Percentiles rank a stretch among this genome's conserved stretches.
These are phyloP conservation scores for Antheraea assamensis DNA, from an alignment of 2,888 invertebrate genomes.

Conservation along the genomic window DNA sequence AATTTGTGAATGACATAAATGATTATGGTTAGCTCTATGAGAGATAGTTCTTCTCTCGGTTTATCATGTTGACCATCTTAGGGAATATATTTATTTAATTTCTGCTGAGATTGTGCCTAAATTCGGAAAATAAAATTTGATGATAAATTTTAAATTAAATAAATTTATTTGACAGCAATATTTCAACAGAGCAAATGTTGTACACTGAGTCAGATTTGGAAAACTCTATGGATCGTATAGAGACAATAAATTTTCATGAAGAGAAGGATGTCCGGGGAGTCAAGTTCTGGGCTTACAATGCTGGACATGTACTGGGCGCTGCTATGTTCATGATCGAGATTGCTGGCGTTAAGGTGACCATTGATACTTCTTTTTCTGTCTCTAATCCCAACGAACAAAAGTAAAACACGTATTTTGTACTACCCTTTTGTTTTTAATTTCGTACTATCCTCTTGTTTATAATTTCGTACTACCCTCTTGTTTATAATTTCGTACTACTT, in stretches of 20 bases:
- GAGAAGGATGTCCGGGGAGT: slow-evolving; percentile 98
- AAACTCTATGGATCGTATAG: slow-evolving; percentile 99
- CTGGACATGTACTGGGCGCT: slow-evolving; percentile 99
- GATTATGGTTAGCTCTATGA: no score
- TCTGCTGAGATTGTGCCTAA: no score
- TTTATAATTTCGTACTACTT: background rate
- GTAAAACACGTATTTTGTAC: no score
- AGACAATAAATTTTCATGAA: slow-evolving; percentile 98
- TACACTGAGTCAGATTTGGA: slow-evolving; percentile 99
- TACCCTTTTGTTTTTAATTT: background rate
- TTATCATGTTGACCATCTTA: no score
- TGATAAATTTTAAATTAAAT: background rate
- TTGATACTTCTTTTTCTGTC: background rate
- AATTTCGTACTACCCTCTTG: background rate
- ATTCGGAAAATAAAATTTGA: background rate
- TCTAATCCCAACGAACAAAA: no score
- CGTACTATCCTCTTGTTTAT: no score
- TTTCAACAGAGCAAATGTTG: slow-evolving; percentile 97
- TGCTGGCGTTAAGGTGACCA: slow-evolving; percentile 93
- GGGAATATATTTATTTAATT: no score
- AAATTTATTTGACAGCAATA: slow-evolving; percentile 85
- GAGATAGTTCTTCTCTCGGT: no score
- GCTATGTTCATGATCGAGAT: slow-evolving; percentile 99
- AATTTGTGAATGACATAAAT: no score
- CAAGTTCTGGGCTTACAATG: slow-evolving; percentile 99